Percentiles rank a stretch among this genome's conserved stretches.
phyloP scores from a whole-genome alignment of 2,797 vertebrate species.

The Crocodylus rhombifer region DNA sequence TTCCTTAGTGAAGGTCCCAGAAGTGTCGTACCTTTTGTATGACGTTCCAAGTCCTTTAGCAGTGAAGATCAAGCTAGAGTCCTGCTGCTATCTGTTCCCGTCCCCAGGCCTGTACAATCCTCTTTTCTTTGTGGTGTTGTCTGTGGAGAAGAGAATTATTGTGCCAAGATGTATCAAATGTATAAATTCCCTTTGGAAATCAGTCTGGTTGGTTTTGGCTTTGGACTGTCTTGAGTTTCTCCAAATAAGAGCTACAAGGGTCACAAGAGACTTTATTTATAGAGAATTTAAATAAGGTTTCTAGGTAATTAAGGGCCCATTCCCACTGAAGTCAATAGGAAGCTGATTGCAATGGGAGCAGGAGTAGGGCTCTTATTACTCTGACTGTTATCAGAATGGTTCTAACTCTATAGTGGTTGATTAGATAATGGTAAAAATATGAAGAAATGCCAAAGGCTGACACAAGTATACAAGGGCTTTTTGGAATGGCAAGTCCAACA shows the following conservation, averaged over 20 bases:
- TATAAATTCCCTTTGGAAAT: not conserved
- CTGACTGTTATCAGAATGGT: not conserved
- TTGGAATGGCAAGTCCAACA: not conserved
- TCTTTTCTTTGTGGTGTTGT: not conserved
- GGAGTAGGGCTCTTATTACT: not conserved
- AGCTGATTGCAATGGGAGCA: not conserved
- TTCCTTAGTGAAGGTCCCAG: not conserved
- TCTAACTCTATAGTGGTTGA: not conserved
- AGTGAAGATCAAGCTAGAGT: not conserved
- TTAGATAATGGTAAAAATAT: not conserved
- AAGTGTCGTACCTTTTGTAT: not conserved
- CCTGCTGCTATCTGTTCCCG: not conserved
- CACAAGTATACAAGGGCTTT: not conserved
- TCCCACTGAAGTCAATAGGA: not conserved
- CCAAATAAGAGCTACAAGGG: not conserved
- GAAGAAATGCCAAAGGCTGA: not conserved
- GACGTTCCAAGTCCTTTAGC: not conserved
- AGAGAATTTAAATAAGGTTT: not conserved
- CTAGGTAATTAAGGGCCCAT: not conserved
- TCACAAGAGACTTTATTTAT: not conserved
- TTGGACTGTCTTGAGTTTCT: not conserved
- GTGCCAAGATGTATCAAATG: not conserved
- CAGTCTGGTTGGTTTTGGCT: not conserved
- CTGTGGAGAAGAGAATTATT: not conserved
- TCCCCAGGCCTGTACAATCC: not conserved